These are phyloP conservation scores for Scomber colias DNA, from an alignment of 2,113 vertebrate species.

Conservation along the genomic window DNA sequence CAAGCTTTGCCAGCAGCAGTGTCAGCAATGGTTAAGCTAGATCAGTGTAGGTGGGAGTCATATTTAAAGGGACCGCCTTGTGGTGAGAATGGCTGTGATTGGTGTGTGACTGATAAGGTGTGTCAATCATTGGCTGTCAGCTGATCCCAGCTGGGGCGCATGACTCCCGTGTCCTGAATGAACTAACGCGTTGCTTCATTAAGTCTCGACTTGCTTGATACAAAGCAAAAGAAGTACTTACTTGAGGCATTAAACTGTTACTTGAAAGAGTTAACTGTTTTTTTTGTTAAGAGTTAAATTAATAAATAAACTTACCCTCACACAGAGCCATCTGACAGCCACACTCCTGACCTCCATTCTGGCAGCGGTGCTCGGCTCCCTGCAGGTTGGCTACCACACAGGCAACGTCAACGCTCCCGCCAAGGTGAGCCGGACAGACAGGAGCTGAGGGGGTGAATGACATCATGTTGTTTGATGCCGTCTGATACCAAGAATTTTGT, in stretches of 20 bases:
- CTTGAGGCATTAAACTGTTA: background rate
- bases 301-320: background rate
- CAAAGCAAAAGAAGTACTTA: background rate
- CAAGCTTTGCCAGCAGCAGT: too few species aligned
- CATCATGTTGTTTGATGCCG: background rate
- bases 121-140: too few species aligned
- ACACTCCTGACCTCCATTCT: constrained; percentile 76
- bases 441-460: background rate
- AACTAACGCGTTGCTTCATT: too few species aligned
- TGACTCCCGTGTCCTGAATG: too few species aligned
- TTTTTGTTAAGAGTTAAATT: background rate
- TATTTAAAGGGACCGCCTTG: too few species aligned
- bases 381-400: constrained; percentile 82
- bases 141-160: too few species aligned
- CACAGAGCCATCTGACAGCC: constrained; percentile 78
- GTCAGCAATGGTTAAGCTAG: too few species aligned
- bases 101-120: too few species aligned
- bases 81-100: too few species aligned
- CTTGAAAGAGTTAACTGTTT: background rate
- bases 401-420: constrained; percentile 86
- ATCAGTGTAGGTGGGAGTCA: too few species aligned
- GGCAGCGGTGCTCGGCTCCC: constrained; percentile 79
- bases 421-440: constrained; percentile 75
- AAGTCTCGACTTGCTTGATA: background rate
- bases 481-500: background rate